phyloP scores from a whole-genome alignment of 1,140 invertebrate genomes.

The Eriosoma lanigerum region DNA sequence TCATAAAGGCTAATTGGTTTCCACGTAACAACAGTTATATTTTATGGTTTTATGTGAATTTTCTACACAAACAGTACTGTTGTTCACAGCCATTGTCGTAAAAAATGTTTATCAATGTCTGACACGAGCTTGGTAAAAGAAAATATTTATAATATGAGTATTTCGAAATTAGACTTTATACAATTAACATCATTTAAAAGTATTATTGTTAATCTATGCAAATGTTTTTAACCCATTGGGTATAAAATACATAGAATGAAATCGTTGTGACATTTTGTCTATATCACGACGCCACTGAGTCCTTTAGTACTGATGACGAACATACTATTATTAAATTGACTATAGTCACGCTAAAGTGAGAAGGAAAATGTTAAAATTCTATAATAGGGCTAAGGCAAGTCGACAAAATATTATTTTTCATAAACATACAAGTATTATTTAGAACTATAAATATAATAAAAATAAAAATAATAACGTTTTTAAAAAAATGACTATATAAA shows the following conservation, averaged over 20 bases:
- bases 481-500: neutral
- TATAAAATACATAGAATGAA: neutral
- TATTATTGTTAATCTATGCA: slow-evolving; percentile 22
- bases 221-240: slow-evolving; percentile 7
- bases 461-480: neutral
- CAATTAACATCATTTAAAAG: slow-evolving; percentile 22
- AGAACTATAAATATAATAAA: neutral
- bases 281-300: neutral
- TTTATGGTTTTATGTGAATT: slow-evolving; percentile 44
- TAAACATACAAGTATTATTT: neutral
- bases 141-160: slow-evolving; percentile 15
- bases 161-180: slow-evolving; percentile 13
- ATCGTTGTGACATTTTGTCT: slow-evolving; percentile 9
- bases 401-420: neutral
- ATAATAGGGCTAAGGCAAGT: neutral
- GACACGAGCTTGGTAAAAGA: slow-evolving; percentile 22
- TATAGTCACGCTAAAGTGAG: slow-evolving; percentile 6
- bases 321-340: neutral
- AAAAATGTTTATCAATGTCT: slow-evolving; percentile 43
- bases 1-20: slow-evolving; percentile 43
- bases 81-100: slow-evolving; percentile 28
- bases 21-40: slow-evolving; percentile 41
- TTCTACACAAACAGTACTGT: neutral
- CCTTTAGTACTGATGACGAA: neutral
- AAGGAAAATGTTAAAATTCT: neutral